Evolutionary conservation across 2,113 vertebrate genomes (phyloP), one percentile per base, ranked within the genome.

Genomic region (Podarcis raffonei): DNA sequence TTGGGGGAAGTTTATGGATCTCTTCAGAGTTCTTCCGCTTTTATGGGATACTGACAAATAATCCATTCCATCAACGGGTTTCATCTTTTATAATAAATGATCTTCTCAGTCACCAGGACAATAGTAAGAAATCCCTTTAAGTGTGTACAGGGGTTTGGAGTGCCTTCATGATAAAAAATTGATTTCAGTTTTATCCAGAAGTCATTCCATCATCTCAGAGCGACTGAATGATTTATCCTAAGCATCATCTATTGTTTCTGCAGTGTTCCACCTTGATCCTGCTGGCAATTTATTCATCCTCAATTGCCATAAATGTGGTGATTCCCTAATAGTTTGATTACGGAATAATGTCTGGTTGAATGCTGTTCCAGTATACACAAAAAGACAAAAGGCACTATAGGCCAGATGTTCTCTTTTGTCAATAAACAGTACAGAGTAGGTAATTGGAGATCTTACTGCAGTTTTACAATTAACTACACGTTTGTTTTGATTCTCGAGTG

Each of bases 11-110:
- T 78, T 83, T 53, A 68, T 4, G 83, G 71, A 77, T 91, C 86
- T 89, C 77, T 74, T 85, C 32, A 66, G 77, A 88, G 37, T 82
- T 84, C 48, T 68, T 90, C 65, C 32, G 53, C 1, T 0, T 39
- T 88, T 68, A 82, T 89, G 87, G 81, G 27, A 5, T 84, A 83
- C 0, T 94, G 89, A 78, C 77, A 48, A 53, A 32, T 91, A 84
- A 87, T 87, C 53, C 77, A 15, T 85, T 89, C 5, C n/a, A 89
- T 71, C 87, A 91, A 62, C 77, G 89, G 65, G 12, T 83, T 71
- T 74, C 87, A 65, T 82, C 11, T 57, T 85, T 89, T 80, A 76
- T 78, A 76, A 42, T 32, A 87, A 90, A 85, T 78, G 6, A 30
- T 74, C 15, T 87, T 89, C 48, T 87, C 27, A 89, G 23, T 87